These are phyloP conservation scores for Tetramorium bicarinatum DNA, from an alignment of 2,888 invertebrate species.

Conservation along the genomic window DNA sequence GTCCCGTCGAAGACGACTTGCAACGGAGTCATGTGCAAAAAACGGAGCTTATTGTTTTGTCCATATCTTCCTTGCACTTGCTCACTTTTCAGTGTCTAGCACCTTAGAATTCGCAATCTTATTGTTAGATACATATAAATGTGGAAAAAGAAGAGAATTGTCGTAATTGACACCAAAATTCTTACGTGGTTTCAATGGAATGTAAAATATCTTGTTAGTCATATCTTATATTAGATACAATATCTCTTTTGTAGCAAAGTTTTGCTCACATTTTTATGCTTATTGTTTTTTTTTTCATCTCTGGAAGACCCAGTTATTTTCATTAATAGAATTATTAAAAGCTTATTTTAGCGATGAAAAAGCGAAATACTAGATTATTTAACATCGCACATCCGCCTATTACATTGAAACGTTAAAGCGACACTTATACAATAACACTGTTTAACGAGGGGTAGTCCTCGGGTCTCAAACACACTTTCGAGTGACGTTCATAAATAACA, in stretches of 20 bases:
- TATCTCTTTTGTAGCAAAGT: background rate
- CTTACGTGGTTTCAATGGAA: background rate
- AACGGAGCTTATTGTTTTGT: background rate
- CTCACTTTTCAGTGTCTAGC: background rate
- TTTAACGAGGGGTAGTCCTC: conserved; percentile 1
- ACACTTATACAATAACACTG: conserved; percentile 26
- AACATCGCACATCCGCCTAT: background rate
- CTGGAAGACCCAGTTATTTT: background rate
- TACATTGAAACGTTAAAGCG: conserved; percentile 18
- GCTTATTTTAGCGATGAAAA: background rate
- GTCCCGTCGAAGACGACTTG: background rate
- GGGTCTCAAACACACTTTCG: background rate
- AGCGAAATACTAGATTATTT: background rate
- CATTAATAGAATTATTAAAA: background rate
- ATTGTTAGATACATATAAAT: background rate
- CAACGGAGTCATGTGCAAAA: background rate
- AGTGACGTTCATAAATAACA: conserved; percentile 20
- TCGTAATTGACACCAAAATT: background rate
- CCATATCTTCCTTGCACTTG: background rate
- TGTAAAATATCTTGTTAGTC: background rate
- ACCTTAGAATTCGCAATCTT: background rate
- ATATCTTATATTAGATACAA: background rate
- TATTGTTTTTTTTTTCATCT: background rate
- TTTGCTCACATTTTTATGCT: too few species aligned
- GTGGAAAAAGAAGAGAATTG: background rate